A percentile compares a stretch with the other conserved stretches of the same genome.
Conservation (phyloP, 2,797 vertebrate species). For the Sus cebifrons region DNA sequence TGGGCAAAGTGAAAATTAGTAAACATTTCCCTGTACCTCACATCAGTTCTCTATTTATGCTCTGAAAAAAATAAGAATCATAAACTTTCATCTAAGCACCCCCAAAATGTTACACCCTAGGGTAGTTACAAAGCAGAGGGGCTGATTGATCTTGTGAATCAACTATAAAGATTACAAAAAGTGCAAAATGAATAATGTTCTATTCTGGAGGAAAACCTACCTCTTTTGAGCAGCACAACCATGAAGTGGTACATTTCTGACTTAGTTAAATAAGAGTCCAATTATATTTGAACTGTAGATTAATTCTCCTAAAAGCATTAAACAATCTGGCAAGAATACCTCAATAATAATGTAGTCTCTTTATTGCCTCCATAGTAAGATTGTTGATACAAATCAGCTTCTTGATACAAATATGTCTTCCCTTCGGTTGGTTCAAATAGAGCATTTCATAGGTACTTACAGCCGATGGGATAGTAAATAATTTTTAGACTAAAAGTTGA, state of each 20-base stretch:
- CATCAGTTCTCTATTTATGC: constrained; percentile 3
- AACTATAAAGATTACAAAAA: constrained; percentile 70
- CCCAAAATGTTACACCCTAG: constrained; percentile 21
- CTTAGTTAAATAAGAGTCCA: constrained; percentile 85
- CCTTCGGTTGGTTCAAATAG: constrained; percentile 89
- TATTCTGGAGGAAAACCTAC: constrained; percentile 59
- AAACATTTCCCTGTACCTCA: constrained; percentile 11
- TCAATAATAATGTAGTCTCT: constrained; percentile 82
- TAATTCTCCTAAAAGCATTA: constrained; percentile 91
- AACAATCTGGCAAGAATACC: constrained; percentile 89
- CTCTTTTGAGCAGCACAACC: constrained; percentile 73
- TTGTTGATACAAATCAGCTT: constrained; percentile 83
- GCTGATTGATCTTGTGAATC: constrained; percentile 52
- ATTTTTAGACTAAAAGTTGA: constrained; percentile 91
- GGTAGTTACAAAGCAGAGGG: constrained; percentile 34
- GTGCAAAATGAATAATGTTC: constrained; percentile 78
- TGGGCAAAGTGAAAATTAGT: constrained; percentile 38
- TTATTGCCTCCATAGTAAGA: constrained; percentile 82
- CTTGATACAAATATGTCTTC: constrained; percentile 87
- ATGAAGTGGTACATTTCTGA: constrained; percentile 75
- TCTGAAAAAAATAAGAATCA: constrained; percentile 38
- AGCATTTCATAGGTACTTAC: constrained; percentile 89
- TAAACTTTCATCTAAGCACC: constrained; percentile 44
- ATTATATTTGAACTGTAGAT: constrained; percentile 88
- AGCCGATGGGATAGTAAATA: constrained; percentile 89